These are phyloP conservation scores for Sylvilagus bachmani DNA, from an alignment of 2,113 vertebrate genomes.

Conservation along the genomic window DNA sequence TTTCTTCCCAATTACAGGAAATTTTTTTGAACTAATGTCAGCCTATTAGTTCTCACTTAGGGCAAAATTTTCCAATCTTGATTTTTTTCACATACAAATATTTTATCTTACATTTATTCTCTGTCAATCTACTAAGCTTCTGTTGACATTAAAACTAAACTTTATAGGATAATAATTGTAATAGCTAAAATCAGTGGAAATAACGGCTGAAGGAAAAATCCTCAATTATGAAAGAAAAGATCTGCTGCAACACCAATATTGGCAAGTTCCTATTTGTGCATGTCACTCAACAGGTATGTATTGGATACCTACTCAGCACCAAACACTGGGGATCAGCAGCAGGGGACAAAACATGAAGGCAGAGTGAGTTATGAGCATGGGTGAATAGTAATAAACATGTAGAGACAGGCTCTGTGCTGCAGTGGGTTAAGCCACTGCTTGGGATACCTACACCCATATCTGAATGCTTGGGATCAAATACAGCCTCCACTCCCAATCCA, in stretches of 20 bases:
- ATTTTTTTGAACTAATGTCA: slow-evolving; percentile 51
- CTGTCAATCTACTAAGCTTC: background rate
- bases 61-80: slow-evolving; percentile 10
- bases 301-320: background rate
- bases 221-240: slow-evolving; percentile 1
- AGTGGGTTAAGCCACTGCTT: too few relatives aligned
- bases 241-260: background rate
- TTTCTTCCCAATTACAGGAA: background rate
- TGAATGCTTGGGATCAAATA: too few relatives aligned
- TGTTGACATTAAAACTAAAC: slow-evolving; percentile 39
- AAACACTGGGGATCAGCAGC: background rate
- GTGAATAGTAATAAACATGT: background rate
- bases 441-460: too few relatives aligned
- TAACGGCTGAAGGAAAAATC: background rate
- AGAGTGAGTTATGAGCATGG: background rate
- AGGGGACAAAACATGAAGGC: background rate
- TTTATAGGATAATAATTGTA: background rate
- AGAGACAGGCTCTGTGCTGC: too few relatives aligned
- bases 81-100: background rate
- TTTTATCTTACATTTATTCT: slow-evolving; percentile 4
- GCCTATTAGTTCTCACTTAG: background rate
- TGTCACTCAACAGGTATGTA: background rate
- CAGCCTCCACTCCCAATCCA: too few relatives aligned
- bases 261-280: background rate
- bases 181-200: background rate